These are phyloP conservation scores for Plagodis dolabraria DNA, from an alignment of 2,888 invertebrate genomes.

Conservation along the genomic window DNA sequence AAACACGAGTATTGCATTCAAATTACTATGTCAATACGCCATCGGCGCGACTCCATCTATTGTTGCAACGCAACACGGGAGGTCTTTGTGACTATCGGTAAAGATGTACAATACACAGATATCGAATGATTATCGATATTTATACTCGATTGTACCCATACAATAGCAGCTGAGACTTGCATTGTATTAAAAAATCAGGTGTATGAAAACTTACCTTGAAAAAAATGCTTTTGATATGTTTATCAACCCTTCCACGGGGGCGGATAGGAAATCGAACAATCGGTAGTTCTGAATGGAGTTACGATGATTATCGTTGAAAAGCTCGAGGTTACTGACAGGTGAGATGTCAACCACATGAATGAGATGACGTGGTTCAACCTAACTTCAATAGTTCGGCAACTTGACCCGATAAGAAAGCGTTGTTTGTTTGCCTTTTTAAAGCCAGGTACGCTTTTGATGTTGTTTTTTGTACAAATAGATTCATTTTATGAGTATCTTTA, in stretches of 20 bases:
- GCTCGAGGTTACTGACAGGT: slow-evolving; percentile 80
- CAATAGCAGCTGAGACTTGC: slow-evolving; percentile 64
- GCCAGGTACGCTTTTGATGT: slow-evolving; percentile 52
- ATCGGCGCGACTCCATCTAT: slow-evolving; percentile 27
- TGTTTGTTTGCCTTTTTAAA: slow-evolving; percentile 36
- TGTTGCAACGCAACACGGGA: slow-evolving; percentile 60
- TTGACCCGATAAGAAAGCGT: slow-evolving; percentile 69
- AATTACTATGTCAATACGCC: slow-evolving; percentile 5
- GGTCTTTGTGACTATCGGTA: slow-evolving; percentile 67
- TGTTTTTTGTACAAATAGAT: slow-evolving; percentile 39
- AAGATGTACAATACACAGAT: slow-evolving; percentile 59
- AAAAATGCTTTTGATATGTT: slow-evolving; percentile 79
- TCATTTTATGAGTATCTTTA: slow-evolving; percentile 9
- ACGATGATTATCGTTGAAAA: slow-evolving; percentile 74
- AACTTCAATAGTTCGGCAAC: slow-evolving; percentile 56
- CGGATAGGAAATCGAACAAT: slow-evolving; percentile 69
- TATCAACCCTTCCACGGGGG: slow-evolving; percentile 80
- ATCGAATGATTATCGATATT: slow-evolving; percentile 77
- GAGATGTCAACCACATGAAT: slow-evolving; percentile 77
- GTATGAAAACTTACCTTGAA: slow-evolving; percentile 49
- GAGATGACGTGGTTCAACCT: slow-evolving; percentile 19
- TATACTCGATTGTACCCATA: slow-evolving; percentile 68
- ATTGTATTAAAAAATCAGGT: slow-evolving; percentile 77
- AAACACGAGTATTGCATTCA: not conserved
- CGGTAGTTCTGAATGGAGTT: slow-evolving; percentile 64